A percentile compares a stretch with the other conserved stretches of the same genome.
Conservation (phyloP, 2,797 vertebrate genomes). For the Chaetodon trifasciatus region DNA sequence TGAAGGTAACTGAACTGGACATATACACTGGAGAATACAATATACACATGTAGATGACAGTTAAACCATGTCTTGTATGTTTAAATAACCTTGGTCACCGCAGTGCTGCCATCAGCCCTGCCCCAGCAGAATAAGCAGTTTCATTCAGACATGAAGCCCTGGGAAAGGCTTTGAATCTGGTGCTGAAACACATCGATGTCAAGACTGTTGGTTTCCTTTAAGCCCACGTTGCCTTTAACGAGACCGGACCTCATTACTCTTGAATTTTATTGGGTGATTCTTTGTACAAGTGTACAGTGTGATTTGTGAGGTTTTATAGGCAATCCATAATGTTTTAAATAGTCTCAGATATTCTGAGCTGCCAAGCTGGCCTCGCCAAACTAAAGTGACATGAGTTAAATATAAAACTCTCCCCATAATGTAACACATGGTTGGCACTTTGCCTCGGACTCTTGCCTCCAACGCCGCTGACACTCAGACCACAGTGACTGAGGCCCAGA, state of each 20-base stretch:
- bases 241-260: constrained; percentile 40
- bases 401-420: constrained; percentile 31
- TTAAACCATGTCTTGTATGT: constrained; percentile 8
- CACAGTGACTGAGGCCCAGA: constrained; percentile 10
- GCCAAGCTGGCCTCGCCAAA: constrained; percentile 19
- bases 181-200: constrained; percentile 11
- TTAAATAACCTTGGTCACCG: constrained; percentile 28
- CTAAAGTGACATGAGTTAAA: constrained; percentile 24
- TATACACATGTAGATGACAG: background rate
- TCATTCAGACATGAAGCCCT: constrained; percentile 21
- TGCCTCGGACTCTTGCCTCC: constrained; percentile 36
- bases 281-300: constrained; percentile 40
- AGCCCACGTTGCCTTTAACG: constrained; percentile 16
- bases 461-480: constrained; percentile 16
- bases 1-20: background rate
- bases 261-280: constrained; percentile 40
- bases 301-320: constrained; percentile 34
- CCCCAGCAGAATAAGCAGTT: background rate
- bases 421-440: constrained; percentile 43
- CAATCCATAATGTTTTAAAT: constrained; percentile 25
- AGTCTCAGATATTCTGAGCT: constrained; percentile 14
- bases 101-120: constrained; percentile 24
- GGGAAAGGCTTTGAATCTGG: constrained; percentile 16
- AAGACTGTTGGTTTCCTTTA: constrained; percentile 20
- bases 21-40: no score